phyloP scores from a whole-genome alignment of 1,140 invertebrate species.

The Zaprionus nigranus region DNA sequence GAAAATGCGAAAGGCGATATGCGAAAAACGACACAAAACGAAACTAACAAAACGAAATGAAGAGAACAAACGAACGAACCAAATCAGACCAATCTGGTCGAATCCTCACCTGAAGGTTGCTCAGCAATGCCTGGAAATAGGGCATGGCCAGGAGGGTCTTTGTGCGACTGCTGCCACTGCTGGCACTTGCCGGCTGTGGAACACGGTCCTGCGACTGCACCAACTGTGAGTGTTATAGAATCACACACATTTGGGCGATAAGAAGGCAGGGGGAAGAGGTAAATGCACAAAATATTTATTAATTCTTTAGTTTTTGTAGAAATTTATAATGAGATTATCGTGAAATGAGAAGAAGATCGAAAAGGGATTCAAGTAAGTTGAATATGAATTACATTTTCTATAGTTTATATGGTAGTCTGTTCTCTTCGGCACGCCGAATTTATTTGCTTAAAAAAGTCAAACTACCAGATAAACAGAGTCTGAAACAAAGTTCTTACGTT shows the following conservation, averaged over 20 bases:
- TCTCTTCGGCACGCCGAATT: too few relatives aligned
- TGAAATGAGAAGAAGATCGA: not conserved
- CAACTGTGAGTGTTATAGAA: slow-evolving; percentile 71
- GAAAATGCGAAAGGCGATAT: slow-evolving; percentile 29
- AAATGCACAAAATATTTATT: slow-evolving; percentile 34
- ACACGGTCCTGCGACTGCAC: slow-evolving; percentile 71
- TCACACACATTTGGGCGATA: not conserved
- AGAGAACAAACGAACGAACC: slow-evolving; percentile 32
- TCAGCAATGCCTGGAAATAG: slow-evolving; percentile 89
- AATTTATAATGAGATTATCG: not conserved
- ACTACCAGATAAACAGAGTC: too few relatives aligned
- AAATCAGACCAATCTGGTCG: slow-evolving; percentile 28
- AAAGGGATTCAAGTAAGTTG: not conserved
- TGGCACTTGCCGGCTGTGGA: slow-evolving; percentile 84
- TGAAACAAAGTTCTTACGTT: too few relatives aligned
- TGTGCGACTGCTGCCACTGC: slow-evolving; percentile 87
- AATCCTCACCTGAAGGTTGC: slow-evolving; percentile 89
- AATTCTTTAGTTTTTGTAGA: not conserved
- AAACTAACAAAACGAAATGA: slow-evolving; percentile 37
- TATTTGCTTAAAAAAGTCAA: too few relatives aligned
- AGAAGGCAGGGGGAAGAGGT: slow-evolving; percentile 2
- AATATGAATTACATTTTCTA: too few relatives aligned
- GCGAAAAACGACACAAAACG: slow-evolving; percentile 9
- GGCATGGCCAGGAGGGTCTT: slow-evolving; percentile 86
- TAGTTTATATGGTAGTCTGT: too few relatives aligned